Evolutionary conservation across 2,888 invertebrate genomes (phyloP).

Genomic region (Heteropelma amictum): DNA sequence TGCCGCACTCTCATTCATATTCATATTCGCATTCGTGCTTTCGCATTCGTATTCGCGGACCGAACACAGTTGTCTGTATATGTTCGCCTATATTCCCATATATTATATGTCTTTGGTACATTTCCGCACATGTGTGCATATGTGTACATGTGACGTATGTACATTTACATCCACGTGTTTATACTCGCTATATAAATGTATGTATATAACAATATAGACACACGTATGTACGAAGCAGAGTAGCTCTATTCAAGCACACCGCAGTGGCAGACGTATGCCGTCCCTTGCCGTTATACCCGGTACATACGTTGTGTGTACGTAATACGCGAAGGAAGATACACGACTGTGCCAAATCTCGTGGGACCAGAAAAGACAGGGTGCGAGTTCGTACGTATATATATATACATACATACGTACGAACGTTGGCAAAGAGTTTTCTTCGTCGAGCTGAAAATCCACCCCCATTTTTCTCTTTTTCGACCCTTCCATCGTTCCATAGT

Average conservation of each 20-base stretch:
- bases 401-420: neutral
- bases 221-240: neutral
- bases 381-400: neutral
- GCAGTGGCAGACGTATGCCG: slow-evolving; percentile 28
- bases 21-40: slow-evolving; percentile 63
- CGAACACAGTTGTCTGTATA: neutral
- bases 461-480: slow-evolving; percentile 15
- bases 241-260: slow-evolving; percentile 36
- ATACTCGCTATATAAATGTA: neutral
- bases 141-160: neutral
- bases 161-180: neutral
- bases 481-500: slow-evolving; percentile 11
- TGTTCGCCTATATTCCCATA: neutral
- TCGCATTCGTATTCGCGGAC: slow-evolving; percentile 61
- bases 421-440: slow-evolving; percentile 28
- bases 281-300: neutral
- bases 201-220: neutral
- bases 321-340: slow-evolving; percentile 51
- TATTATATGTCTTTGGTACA: neutral
- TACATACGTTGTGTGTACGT: slow-evolving; percentile 41
- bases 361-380: slow-evolving; percentile 19
- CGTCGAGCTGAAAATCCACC: slow-evolving; percentile 17
- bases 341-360: slow-evolving; percentile 32
- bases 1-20: slow-evolving; percentile 65
- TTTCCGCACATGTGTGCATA: neutral